Conservation (phyloP, 2,888 invertebrate genomes). For the Drosophila stalkeri region DNA sequence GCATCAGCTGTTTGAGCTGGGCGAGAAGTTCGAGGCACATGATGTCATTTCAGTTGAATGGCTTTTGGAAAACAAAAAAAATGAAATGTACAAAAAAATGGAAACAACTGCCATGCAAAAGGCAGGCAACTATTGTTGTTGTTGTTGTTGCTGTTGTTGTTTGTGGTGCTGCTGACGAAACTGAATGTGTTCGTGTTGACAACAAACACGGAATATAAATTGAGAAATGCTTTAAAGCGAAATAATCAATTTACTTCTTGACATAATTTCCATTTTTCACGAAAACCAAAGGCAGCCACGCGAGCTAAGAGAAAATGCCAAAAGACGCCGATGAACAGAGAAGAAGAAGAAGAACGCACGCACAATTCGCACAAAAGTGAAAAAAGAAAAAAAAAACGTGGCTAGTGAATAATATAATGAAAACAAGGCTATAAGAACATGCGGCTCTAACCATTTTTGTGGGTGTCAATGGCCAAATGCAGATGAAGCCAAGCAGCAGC, state of each 20-base stretch:
- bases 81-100: constrained; percentile 23
- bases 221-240: constrained; percentile 84
- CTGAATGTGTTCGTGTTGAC: constrained; percentile 80
- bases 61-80: constrained; percentile 49
- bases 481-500: background rate
- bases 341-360: constrained; percentile 46
- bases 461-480: constrained; percentile 49
- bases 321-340: constrained; percentile 28
- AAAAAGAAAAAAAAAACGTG: constrained; percentile 23
- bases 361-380: constrained; percentile 68
- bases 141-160: constrained; percentile 37
- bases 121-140: constrained; percentile 59
- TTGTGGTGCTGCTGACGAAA: constrained; percentile 62
- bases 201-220: constrained; percentile 83
- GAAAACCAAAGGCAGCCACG: constrained; percentile 75
- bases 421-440: constrained; percentile 25
- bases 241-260: constrained; percentile 84
- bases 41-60: constrained; percentile 83
- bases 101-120: constrained; percentile 59
- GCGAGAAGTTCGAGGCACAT: constrained; percentile 63
- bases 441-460: constrained; percentile 27
- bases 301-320: constrained; percentile 53
- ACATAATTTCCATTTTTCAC: constrained; percentile 85
- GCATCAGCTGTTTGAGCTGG: constrained; percentile 72
- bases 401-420: constrained; percentile 26